phyloP scores from a whole-genome alignment of 2,113 vertebrate species.

The Pardalotus punctatus region DNA sequence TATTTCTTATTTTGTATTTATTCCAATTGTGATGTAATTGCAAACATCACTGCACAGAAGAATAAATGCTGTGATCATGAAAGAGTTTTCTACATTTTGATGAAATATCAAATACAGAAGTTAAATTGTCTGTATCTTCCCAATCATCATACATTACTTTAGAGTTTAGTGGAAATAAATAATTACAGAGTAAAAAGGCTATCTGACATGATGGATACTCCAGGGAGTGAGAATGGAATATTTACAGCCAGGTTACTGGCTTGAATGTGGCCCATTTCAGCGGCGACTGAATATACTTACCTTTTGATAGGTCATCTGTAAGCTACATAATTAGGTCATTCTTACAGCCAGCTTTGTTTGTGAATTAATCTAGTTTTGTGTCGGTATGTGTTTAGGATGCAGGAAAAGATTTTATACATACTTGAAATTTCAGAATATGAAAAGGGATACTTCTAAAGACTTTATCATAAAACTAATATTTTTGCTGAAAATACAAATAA shows the following conservation, averaged over 20 bases:
- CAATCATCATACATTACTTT: neutral
- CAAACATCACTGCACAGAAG: neutral
- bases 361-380: neutral
- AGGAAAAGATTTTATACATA: neutral
- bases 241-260: neutral
- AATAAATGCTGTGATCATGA: neutral
- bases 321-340: too few relatives aligned
- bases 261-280: neutral
- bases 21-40: neutral
- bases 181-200: neutral
- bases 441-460: neutral
- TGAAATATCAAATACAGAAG: slow-evolving; percentile 36
- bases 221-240: neutral
- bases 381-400: neutral
- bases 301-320: neutral
- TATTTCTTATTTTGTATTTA: neutral
- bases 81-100: slow-evolving; percentile 15
- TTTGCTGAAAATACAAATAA: neutral
- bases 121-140: slow-evolving; percentile 38
- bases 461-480: neutral
- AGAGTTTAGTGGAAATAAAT: slow-evolving; percentile 3
- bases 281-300: neutral
- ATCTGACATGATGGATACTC: neutral
- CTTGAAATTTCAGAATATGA: neutral
- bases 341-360: neutral